Conservation (phyloP, 2,888 invertebrate species). For the Aquatica leii region DNA sequence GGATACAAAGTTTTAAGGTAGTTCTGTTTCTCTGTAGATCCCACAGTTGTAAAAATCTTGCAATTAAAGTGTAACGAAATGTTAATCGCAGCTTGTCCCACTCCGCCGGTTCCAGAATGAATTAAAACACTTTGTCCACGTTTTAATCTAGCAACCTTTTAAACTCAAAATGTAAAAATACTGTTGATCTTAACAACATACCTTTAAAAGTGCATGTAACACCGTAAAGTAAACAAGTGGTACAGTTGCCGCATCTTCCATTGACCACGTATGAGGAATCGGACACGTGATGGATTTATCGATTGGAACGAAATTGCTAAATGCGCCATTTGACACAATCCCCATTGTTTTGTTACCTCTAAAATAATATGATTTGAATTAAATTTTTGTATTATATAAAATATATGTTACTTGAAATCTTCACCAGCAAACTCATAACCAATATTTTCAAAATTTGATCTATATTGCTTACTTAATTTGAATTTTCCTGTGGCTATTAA, state of each 20-base stretch:
- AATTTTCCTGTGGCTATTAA: slow-evolving; percentile 79
- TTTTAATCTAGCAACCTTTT: slow-evolving; percentile 42
- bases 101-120: slow-evolving; percentile 73
- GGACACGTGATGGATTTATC: slow-evolving; percentile 67
- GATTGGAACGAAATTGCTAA: slow-evolving; percentile 69
- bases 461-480: slow-evolving; percentile 62
- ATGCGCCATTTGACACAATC: slow-evolving; percentile 65
- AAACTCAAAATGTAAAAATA: not conserved
- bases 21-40: slow-evolving; percentile 67
- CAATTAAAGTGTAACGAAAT: slow-evolving; percentile 73
- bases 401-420: not conserved
- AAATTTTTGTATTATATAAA: no score
- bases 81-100: slow-evolving; percentile 79
- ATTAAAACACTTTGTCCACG: slow-evolving; percentile 61
- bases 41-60: slow-evolving; percentile 76
- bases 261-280: slow-evolving; percentile 75
- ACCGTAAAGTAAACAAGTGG: slow-evolving; percentile 74
- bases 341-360: slow-evolving; percentile 74
- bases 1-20: not conserved
- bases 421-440: slow-evolving; percentile 75
- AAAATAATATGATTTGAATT: slow-evolving; percentile 2
- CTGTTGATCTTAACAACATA: no score
- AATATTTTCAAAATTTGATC: slow-evolving; percentile 67
- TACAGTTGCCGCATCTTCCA: slow-evolving; percentile 78
- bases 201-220: slow-evolving; percentile 63